phyloP scores from a whole-genome alignment of 2,797 vertebrate species.

The Gadopsis marmoratus region DNA sequence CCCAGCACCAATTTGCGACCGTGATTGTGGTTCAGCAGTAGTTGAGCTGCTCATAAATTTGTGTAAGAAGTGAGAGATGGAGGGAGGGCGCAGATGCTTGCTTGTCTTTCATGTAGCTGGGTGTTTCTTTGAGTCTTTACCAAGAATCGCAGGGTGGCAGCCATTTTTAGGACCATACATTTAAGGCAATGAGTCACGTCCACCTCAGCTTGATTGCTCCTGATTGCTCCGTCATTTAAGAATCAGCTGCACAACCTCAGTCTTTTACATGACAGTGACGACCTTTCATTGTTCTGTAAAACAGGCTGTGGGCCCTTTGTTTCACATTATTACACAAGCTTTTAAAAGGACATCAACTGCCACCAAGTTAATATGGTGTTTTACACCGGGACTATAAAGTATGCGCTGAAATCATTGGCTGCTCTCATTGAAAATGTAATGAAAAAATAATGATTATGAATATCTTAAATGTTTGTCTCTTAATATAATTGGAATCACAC shows the following conservation, averaged over 20 bases:
- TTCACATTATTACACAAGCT: constrained; percentile 66
- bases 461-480: constrained; percentile 43
- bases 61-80: constrained; percentile 59
- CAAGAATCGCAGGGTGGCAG: constrained; percentile 56
- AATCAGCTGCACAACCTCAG: constrained; percentile 63
- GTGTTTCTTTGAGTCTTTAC: constrained; percentile 69
- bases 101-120: constrained; percentile 62
- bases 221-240: constrained; percentile 74
- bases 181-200: constrained; percentile 78
- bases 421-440: constrained; percentile 42
- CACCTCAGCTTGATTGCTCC: constrained; percentile 68
- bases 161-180: constrained; percentile 78
- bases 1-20: constrained; percentile 59
- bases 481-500: constrained; percentile 51
- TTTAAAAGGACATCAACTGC: constrained; percentile 57
- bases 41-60: constrained; percentile 71
- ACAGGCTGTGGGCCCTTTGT: constrained; percentile 60
- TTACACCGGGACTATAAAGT: constrained; percentile 55
- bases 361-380: constrained; percentile 61
- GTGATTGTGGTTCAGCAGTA: constrained; percentile 60
- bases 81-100: constrained; percentile 47
- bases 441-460: constrained; percentile 46
- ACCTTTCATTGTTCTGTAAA: constrained; percentile 72
- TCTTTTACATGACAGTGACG: constrained; percentile 51
- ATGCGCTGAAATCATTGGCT: constrained; percentile 35